Evolutionary conservation across 2,888 invertebrate genomes (phyloP).

Genomic region (Ecdyonurus torrentis): DNA sequence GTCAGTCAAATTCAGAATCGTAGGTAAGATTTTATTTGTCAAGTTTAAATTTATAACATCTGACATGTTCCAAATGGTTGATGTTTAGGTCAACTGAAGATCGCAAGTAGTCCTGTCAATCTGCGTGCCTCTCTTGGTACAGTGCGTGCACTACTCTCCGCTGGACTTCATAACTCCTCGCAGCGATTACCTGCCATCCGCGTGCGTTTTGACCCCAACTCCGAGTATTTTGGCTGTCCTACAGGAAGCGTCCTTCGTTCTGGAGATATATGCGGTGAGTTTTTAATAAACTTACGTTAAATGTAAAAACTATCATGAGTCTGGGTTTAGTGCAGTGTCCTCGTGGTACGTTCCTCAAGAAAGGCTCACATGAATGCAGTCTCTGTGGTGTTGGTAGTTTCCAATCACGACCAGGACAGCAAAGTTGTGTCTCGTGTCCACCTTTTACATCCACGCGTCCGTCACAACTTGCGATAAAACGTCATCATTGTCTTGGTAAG

Average conservation of each 20-base stretch:
- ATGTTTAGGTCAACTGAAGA: background rate
- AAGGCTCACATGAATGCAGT: conserved; percentile 33
- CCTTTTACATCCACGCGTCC: conserved; percentile 35
- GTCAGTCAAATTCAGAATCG: background rate
- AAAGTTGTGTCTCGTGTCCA: conserved; percentile 38
- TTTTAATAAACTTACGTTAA: background rate
- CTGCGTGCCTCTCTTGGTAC: background rate
- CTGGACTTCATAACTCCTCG: background rate
- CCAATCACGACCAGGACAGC: conserved; percentile 35
- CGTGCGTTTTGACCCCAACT: conserved; percentile 3
- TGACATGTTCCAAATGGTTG: too few species aligned
- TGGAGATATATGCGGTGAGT: conserved; percentile 9
- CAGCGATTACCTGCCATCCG: background rate
- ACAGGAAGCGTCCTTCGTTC: conserved; percentile 7
- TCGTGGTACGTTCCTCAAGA: conserved; percentile 42
- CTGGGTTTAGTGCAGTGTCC: conserved; percentile 39
- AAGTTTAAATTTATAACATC: too few species aligned
- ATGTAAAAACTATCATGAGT: background rate
- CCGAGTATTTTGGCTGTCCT: conserved; percentile 7
- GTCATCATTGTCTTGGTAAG: background rate
- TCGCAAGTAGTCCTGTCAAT: background rate
- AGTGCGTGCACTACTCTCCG: background rate
- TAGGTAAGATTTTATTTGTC: background rate
- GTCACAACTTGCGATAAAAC: background rate
- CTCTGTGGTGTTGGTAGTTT: conserved; percentile 41